These are phyloP conservation scores for Melipona beecheii DNA, from an alignment of 2,888 invertebrate genomes.

Conservation along the genomic window DNA sequence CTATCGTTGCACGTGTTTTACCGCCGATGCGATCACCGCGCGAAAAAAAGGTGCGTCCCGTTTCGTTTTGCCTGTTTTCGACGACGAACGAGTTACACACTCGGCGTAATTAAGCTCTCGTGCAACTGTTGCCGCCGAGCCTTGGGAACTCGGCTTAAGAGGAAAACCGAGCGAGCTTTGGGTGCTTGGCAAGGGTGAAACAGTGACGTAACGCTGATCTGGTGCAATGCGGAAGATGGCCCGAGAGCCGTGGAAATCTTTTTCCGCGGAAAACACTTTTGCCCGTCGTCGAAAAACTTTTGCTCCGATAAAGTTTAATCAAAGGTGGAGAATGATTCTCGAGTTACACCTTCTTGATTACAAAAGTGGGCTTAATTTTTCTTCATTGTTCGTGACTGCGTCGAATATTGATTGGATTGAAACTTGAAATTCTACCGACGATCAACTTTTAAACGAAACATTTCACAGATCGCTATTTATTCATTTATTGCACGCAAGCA, in stretches of 20 bases:
- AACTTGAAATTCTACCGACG: no score
- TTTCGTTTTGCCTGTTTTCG: conserved; percentile 11
- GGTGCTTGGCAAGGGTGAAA: conserved; percentile 56
- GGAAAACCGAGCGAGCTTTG: conserved; percentile 35
- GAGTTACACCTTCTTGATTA: no score
- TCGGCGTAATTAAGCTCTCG: conserved; percentile 34
- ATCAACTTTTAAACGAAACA: no score
- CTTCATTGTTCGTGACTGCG: no score
- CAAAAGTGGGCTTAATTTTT: no score
- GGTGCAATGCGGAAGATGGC: conserved; percentile 67
- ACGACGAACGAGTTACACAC: conserved; percentile 16
- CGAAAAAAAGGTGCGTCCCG: no score
- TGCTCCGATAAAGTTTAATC: neutral
- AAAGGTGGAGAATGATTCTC: no score
- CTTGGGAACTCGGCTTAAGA: conserved; percentile 35
- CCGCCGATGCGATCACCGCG: neutral
- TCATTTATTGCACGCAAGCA: no score
- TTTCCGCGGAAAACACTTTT: conserved; percentile 27
- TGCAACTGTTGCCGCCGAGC: conserved; percentile 31
- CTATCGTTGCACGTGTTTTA: neutral
- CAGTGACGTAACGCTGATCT: conserved; percentile 64
- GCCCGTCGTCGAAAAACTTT: neutral
- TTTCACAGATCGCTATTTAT: no score
- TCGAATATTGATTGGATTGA: no score
- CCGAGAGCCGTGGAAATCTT: conserved; percentile 27